phyloP scores from a whole-genome alignment of 2,113 vertebrate genomes.

The Dasypus novemcinctus region DNA sequence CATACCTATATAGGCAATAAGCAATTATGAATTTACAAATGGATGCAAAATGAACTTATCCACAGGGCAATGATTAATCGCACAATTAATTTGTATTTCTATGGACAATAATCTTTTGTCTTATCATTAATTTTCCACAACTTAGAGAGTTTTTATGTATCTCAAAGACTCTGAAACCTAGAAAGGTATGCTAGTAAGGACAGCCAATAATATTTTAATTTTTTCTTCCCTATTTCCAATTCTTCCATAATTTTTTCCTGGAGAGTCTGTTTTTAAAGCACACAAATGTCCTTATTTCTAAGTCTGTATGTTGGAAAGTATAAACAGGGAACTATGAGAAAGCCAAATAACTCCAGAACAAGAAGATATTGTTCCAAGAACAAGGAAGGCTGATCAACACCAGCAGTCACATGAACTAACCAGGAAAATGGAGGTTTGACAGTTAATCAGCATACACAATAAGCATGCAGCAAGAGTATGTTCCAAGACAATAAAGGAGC shows the following conservation, averaged over 20 bases:
- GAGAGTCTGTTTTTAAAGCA: neutral
- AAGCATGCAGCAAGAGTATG: neutral
- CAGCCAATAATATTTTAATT: neutral
- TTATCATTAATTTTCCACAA: conserved; percentile 9
- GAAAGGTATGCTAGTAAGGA: neutral
- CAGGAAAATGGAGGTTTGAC: neutral
- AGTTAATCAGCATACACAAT: neutral
- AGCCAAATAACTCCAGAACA: neutral
- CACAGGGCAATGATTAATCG: neutral
- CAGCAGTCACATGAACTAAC: neutral
- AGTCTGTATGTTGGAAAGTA: conserved; percentile 18
- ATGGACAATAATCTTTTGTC: neutral
- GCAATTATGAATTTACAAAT: conserved; percentile 7
- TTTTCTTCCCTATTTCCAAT: neutral
- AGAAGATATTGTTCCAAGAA: conserved; percentile 2
- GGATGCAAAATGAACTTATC: neutral
- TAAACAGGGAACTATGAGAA: neutral
- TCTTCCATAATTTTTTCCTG: neutral
- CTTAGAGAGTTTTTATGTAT: conserved; percentile 35
- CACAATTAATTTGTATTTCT: neutral
- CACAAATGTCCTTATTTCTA: conserved; percentile 40
- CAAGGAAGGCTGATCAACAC: neutral
- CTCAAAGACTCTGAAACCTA: neutral
- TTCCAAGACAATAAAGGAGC: neutral
- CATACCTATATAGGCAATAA: neutral